Conservation (phyloP, 2,888 invertebrate genomes). For the Agrochola litura region DNA sequence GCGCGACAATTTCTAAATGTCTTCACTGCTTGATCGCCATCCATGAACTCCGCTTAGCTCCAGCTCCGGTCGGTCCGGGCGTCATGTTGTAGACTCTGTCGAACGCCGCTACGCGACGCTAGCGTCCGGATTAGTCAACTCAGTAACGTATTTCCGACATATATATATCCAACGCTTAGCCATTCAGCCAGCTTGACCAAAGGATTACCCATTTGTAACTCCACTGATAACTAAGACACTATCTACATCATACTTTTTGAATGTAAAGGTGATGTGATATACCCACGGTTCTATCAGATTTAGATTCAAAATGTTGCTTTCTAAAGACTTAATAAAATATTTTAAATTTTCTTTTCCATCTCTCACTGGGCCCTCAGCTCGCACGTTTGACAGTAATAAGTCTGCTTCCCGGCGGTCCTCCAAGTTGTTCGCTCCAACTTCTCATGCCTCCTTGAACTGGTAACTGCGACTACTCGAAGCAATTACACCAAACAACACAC, state of each 20-base stretch:
- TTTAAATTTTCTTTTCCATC: conserved; percentile 12
- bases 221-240: background rate
- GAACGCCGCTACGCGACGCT: no score
- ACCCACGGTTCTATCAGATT: background rate
- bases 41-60: no score
- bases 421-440: conserved; percentile 74
- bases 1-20: no score
- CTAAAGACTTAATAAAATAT: background rate
- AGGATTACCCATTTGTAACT: background rate
- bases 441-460: conserved; percentile 83
- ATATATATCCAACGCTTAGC: no score
- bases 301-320: background rate
- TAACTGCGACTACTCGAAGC: conserved; percentile 83
- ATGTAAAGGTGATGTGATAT: background rate
- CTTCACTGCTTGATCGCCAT: no score
- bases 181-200: no score
- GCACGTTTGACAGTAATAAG: conserved; percentile 75
- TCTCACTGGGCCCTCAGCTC: conserved; percentile 30
- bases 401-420: conserved; percentile 68
- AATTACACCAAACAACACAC: conserved; percentile 80
- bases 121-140: no score
- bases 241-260: background rate
- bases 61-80: no score
- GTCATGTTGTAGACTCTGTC: no score
- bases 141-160: no score